Base-by-base conservation (phyloP, 1,140 invertebrate genomes). In the Aphis gossypii region DNA sequence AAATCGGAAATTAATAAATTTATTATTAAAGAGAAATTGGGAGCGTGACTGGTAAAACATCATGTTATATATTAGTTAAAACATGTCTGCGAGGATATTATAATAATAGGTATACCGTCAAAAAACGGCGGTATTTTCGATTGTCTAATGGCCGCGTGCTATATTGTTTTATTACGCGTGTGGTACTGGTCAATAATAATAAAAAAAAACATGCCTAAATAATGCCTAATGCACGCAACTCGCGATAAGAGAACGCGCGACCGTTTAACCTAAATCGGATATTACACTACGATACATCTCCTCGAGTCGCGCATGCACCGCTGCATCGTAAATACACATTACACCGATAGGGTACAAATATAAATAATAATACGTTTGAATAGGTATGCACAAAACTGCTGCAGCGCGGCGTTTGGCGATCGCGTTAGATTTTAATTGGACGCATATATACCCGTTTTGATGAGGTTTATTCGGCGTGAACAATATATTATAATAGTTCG, bases 361-460 rank as follows among this genome's bases (percentile, higher is more conserved):
- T n/a, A 76, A 76, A 76, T 76, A 76, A 76, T 76, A n/a, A 76
- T 76, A 76, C 60, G 60, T 76, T 76, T 35, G 60, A 68, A n/a
- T 5, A 51, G n/a, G 21, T 7, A 18, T 11, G 18, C 30, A 35
- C 60, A n/a, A 11, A 60, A 30, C 9, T 68, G 30, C 9, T 68
- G 30, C 30, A 76, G 14, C 14, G 5, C 25, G 30, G 60, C 30
- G 60, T 76, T 76, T 76, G 30, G 60, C 30, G 60, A n/a, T 18
- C 60, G 60, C 60, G 60, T 68, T n/a, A 76, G 60, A 35, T 76
- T 76, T 76, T 76, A 76, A 76, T 76, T 76, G 60, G 14, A n/a
- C 60, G 60, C 30, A 76, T 11, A 46, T 11, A 46, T 76, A 76
- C 30, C 60, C 30, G 30, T 14, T n/a, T 30, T 14, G 30, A 76